These are phyloP conservation scores for Harpalus rufipes DNA, from an alignment of 2,888 invertebrate species.

Conservation along the genomic window DNA sequence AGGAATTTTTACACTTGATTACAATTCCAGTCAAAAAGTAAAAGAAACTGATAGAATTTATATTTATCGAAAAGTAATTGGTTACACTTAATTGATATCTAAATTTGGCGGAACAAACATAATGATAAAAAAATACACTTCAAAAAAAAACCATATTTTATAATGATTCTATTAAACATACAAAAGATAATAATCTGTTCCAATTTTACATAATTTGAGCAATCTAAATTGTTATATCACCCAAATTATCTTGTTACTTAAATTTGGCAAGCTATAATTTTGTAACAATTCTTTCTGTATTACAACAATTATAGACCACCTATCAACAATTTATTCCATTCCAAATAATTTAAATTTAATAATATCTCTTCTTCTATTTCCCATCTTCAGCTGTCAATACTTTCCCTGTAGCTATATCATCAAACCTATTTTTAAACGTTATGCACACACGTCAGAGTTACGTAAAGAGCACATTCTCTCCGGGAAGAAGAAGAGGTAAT, in stretches of 20 bases:
- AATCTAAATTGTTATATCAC: slow-evolving; percentile 6
- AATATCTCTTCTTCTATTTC: background rate
- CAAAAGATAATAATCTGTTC: background rate
- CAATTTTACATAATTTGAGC: background rate
- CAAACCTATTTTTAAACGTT: slow-evolving; percentile 41
- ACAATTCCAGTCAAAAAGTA: too few relatives aligned
- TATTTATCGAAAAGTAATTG: too few relatives aligned
- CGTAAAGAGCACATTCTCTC: slow-evolving; percentile 33
- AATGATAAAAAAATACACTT: background rate
- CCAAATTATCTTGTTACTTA: background rate
- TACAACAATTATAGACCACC: background rate
- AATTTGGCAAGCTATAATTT: background rate
- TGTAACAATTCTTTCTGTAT: background rate
- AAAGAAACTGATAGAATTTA: too few relatives aligned
- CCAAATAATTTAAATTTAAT: background rate
- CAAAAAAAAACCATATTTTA: too few relatives aligned
- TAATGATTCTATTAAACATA: background rate
- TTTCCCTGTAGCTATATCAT: background rate
- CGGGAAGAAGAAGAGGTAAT: slow-evolving; percentile 5
- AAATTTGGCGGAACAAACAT: too few relatives aligned
- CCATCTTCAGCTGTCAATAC: background rate
- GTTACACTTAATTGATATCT: too few relatives aligned
- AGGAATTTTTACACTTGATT: too few relatives aligned
- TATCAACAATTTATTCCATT: background rate
- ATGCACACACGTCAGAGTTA: slow-evolving; percentile 14